Conservation (phyloP, 1,140 invertebrate species). For the Saccostrea glomerata region DNA sequence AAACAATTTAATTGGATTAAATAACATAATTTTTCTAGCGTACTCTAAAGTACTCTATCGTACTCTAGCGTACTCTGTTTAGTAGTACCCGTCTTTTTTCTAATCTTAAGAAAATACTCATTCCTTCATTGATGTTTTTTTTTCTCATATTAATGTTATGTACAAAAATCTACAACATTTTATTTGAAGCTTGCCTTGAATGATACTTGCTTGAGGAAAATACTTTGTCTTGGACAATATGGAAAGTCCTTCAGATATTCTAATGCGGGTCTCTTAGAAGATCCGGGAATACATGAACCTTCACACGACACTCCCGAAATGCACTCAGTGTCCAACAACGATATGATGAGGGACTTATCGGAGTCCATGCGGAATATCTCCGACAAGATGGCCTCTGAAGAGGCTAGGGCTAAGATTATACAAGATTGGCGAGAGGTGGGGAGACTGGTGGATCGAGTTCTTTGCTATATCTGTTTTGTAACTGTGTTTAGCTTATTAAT, state of each 20-base stretch:
- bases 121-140: background rate
- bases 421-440: background rate
- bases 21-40: too few species aligned
- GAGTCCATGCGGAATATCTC: background rate
- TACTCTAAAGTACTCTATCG: too few species aligned
- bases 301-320: background rate
- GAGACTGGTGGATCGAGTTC: background rate
- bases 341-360: background rate
- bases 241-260: background rate
- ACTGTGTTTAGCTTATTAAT: background rate
- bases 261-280: background rate
- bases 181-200: background rate
- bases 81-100: background rate
- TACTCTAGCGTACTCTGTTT: too few species aligned
- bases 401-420: background rate
- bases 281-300: background rate
- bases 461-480: background rate
- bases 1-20: too few species aligned
- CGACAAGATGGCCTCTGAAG: background rate
- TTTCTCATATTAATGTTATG: background rate
- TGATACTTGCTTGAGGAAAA: background rate
- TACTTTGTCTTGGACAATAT: background rate
- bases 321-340: background rate
- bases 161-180: background rate
- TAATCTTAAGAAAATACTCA: background rate